Conservation (phyloP, 1,140 invertebrate genomes). For the Musca domestica region DNA sequence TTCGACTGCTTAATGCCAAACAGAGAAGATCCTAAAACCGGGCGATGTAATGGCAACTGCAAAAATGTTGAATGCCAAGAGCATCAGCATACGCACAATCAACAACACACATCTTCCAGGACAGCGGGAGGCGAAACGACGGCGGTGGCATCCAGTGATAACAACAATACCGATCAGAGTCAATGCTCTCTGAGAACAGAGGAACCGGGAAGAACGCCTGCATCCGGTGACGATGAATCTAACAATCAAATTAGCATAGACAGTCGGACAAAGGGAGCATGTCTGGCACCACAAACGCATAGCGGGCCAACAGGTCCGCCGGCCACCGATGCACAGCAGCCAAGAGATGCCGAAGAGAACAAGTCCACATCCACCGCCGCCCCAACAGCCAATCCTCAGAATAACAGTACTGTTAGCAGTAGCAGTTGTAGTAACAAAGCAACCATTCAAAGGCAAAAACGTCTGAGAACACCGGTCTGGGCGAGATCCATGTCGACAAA, state of each 20-base stretch:
- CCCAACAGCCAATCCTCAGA: constrained; percentile 8
- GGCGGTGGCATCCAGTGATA: not conserved
- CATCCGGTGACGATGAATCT: constrained; percentile 21
- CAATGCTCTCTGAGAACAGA: not conserved
- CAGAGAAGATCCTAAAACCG: not conserved
- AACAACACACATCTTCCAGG: not conserved
- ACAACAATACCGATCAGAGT: constrained; percentile 2
- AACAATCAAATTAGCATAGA: constrained; percentile 47
- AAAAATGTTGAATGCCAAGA: constrained; percentile 44
- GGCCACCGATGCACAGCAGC: constrained; percentile 19
- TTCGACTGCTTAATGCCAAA: too few species aligned
- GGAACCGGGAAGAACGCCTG: not conserved
- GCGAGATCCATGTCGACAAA: constrained; percentile 62
- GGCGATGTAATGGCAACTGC: constrained; percentile 41
- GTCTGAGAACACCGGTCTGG: constrained; percentile 72
- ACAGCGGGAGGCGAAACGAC: not conserved
- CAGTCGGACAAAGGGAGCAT: constrained; percentile 43
- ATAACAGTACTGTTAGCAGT: constrained; percentile 35
- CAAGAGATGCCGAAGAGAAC: not conserved
- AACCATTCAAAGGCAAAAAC: constrained; percentile 57
- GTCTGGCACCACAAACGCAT: constrained; percentile 42
- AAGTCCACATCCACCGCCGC: constrained; percentile 16
- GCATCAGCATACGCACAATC: constrained; percentile 30
- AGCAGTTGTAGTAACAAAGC: constrained; percentile 53
- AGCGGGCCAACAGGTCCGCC: constrained; percentile 48